Evolutionary conservation across 2,888 invertebrate genomes (phyloP).

Genomic region (Apantesis nais): DNA sequence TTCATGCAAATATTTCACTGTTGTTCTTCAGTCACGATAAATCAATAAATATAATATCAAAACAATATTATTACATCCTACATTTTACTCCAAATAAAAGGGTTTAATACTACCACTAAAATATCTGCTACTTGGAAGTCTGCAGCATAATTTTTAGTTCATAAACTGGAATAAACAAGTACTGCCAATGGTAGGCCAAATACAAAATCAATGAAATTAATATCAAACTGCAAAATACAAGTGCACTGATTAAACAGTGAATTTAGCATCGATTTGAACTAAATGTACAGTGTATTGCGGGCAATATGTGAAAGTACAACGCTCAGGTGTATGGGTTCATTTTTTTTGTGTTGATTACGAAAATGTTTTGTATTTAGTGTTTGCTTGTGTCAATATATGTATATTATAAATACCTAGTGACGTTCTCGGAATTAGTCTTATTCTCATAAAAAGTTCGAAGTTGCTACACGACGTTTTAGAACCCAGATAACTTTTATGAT

Average conservation of each 20-base stretch:
- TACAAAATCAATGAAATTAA: neutral
- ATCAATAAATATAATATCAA: neutral
- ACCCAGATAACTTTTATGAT: slow-evolving; percentile 2
- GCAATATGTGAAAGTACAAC: neutral
- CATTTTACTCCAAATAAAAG: neutral
- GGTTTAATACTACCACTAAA: neutral
- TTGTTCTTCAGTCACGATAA: neutral
- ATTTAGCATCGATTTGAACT: neutral
- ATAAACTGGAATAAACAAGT: neutral
- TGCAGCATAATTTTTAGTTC: neutral
- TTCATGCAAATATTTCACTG: neutral
- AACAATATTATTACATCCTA: neutral
- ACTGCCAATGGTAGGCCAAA: neutral
- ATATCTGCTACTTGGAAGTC: neutral
- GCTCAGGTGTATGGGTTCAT: neutral
- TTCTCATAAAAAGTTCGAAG: neutral
- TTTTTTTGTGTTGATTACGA: neutral
- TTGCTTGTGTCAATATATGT: no score
- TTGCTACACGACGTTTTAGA: neutral
- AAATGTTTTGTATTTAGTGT: neutral
- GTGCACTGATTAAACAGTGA: neutral
- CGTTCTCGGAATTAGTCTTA: neutral
- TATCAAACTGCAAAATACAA: neutral
- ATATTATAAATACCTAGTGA: neutral
- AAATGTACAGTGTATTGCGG: neutral